Base-by-base conservation (phyloP, 2,888 invertebrate species). In the Blera fallax region DNA sequence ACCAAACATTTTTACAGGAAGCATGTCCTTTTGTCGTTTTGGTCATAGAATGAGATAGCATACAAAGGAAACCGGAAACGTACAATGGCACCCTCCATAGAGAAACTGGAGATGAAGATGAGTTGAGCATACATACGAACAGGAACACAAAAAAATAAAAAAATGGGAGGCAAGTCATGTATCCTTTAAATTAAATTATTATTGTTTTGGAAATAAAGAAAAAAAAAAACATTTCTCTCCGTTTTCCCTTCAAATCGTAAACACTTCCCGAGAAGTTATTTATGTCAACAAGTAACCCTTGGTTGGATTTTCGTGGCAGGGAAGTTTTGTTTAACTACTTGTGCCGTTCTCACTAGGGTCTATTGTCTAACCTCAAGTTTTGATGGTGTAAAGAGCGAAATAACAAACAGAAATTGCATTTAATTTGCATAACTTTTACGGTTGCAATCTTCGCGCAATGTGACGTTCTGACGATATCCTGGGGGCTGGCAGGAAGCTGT, bases 1-100 rank as follows among this genome's bases (percentile, higher is more conserved):
- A 80, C 80, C 80, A 84, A 84, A 84, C 80, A 84, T 80, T 84
- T 84, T 80, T 74, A 74, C 83, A 84, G 80, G 74, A 84, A 84
- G 52, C 69, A 60, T 80, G 70, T 84, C 80, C 80, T 80, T 84
- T 84, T 84, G 80, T 84, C 67, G 69, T 81, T 67, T 62, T 70
- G 72, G 78, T 48, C 50, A 70, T 50, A 70, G 80, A 60, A 80
- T 52, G 65, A 80, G 80, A 80, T 58, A 58, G 64, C 40, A 77
- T 50, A 74, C 80, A 80, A 80, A 84, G 58, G 74, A 70, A 80
- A 70, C 80, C 69, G 80, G 80, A 84, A 84, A 70, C 74, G 24
- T 52, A 70, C 80, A 84, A 64, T 76, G 62, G 62, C 76, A 76
- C 69, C 77, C 64, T 67, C 69, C 8, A 48, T 52, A 62, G 10